Conservation (phyloP, 2,888 invertebrate species). For the Tholera decimalis region DNA sequence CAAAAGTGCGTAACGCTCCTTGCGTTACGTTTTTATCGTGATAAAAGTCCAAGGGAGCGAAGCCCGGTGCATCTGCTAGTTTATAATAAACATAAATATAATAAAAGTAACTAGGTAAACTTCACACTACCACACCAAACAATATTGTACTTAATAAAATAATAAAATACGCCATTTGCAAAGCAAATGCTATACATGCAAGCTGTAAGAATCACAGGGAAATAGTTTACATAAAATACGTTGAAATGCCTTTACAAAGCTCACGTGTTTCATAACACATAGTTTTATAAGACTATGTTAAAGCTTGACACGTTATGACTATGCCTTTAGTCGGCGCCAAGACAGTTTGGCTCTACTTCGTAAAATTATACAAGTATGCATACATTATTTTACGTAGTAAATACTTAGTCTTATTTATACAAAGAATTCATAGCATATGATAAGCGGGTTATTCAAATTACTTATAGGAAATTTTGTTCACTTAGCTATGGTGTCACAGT, state of each 20-base stretch:
- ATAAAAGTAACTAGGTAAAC: background rate
- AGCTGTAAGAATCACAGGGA: slow-evolving; percentile 39
- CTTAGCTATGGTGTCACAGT: too few relatives aligned
- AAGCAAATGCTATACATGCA: slow-evolving; percentile 11
- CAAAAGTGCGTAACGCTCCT: too few relatives aligned
- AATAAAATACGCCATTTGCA: slow-evolving; percentile 9
- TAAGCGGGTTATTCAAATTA: too few relatives aligned
- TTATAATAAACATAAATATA: too few relatives aligned
- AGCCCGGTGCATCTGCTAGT: too few relatives aligned
- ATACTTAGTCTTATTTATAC: background rate
- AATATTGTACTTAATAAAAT: slow-evolving; percentile 10
- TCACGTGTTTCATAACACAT: slow-evolving; percentile 31
- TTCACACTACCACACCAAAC: background rate
- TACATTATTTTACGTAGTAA: background rate
- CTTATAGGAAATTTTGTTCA: too few relatives aligned
- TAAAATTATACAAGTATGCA: slow-evolving; percentile 35
- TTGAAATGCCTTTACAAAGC: slow-evolving; percentile 16
- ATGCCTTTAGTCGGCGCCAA: slow-evolving; percentile 24
- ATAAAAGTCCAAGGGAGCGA: too few relatives aligned
- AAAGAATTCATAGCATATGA: too few relatives aligned
- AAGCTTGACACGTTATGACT: slow-evolving; percentile 35
- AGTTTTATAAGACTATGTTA: slow-evolving; percentile 28
- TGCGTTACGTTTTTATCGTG: too few relatives aligned
- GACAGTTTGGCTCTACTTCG: slow-evolving; percentile 34
- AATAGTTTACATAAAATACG: slow-evolving; percentile 46